Conservation (phyloP, 2,888 invertebrate genomes). For the Troides aeacus region DNA sequence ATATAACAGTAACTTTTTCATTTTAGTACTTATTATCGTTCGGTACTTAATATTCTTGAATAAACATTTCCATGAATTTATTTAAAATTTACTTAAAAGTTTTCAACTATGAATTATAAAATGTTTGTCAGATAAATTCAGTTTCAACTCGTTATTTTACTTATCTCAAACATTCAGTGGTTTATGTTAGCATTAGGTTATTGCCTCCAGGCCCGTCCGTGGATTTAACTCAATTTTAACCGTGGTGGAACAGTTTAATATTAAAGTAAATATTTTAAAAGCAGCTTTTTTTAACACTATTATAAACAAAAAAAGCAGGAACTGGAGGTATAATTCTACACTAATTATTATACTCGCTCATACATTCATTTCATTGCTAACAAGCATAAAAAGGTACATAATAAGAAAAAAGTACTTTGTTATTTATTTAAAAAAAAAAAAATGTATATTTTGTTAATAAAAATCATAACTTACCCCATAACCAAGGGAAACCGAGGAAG, state of each 20-base stretch:
- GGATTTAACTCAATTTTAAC: slow-evolving; percentile 20
- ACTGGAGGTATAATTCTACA: too few relatives aligned
- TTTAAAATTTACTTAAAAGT: slow-evolving; percentile 22
- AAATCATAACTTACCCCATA: slow-evolving; percentile 58
- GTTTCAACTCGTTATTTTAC: slow-evolving; percentile 26
- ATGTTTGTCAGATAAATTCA: slow-evolving; percentile 17
- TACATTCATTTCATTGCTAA: too few relatives aligned
- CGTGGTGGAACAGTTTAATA: background rate
- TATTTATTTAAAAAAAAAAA: too few relatives aligned
- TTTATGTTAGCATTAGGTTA: slow-evolving; percentile 23
- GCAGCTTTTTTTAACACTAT: background rate
- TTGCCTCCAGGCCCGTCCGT: slow-evolving; percentile 10
- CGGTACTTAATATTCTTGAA: slow-evolving; percentile 15
- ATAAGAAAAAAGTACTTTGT: too few relatives aligned
- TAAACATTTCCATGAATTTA: slow-evolving; percentile 21
- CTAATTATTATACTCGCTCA: too few relatives aligned
- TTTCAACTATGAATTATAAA: slow-evolving; percentile 17
- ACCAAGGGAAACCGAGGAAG: slow-evolving; percentile 62
- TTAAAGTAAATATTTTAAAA: slow-evolving; percentile 7
- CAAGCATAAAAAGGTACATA: too few relatives aligned
- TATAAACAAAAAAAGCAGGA: too few relatives aligned
- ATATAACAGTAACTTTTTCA: background rate
- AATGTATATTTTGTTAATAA: background rate
- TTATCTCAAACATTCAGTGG: slow-evolving; percentile 24
- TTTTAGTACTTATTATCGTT: background rate